A percentile compares a stretch with the other conserved stretches of the same genome.
Evolutionary conservation across 2,888 invertebrate genomes (phyloP).

Genomic region (Iselma pallidipennis): DNA sequence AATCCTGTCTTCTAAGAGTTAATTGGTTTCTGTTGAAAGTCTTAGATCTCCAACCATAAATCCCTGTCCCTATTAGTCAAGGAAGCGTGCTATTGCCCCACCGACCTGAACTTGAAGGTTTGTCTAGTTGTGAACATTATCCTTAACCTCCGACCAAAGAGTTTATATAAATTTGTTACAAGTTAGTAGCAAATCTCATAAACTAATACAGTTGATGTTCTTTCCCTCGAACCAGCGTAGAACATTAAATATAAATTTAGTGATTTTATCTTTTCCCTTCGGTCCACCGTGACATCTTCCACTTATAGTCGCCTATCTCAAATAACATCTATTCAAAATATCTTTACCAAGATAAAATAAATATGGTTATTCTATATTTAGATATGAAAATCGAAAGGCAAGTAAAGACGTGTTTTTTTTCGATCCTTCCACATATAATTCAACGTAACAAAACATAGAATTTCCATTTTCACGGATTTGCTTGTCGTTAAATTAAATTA

Average conservation of each 20-base stretch:
- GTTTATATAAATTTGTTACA: neutral
- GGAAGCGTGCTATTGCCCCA: no score
- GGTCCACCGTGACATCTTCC: neutral
- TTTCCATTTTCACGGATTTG: neutral
- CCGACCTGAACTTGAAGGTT: neutral
- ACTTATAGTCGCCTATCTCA: neutral
- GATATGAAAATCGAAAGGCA: no score
- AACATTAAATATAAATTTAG: neutral
- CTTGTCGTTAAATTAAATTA: neutral
- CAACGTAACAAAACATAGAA: neutral
- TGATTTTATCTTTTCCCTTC: neutral
- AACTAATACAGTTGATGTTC: neutral
- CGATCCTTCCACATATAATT: no score
- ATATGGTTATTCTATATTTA: neutral
- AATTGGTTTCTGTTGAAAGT: neutral
- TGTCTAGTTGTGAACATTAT: no score
- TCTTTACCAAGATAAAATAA: neutral
- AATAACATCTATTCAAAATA: neutral
- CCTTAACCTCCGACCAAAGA: neutral
- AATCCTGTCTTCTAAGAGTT: no score
- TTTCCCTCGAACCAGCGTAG: neutral
- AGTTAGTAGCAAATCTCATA: neutral
- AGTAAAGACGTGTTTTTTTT: no score
- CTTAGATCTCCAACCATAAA: neutral
- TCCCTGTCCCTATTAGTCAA: no score